A percentile compares a stretch with the other conserved stretches of the same genome.
These are phyloP conservation scores for Potamarius usumacintae DNA, from an alignment of 2,113 vertebrate species.

Conservation along the genomic window DNA sequence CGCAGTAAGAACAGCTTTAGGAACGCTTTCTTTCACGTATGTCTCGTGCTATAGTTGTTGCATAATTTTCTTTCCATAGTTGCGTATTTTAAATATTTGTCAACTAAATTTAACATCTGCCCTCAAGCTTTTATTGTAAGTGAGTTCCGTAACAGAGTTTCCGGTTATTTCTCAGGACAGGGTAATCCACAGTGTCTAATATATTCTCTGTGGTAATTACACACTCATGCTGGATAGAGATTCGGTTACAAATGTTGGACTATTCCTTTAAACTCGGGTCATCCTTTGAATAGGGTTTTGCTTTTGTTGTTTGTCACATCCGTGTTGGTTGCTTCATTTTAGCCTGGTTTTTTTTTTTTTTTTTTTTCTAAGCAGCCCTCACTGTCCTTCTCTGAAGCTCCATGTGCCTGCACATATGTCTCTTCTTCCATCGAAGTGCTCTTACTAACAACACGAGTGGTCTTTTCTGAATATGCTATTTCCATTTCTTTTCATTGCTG, in stretches of 20 bases:
- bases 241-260: not conserved
- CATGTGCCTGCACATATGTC: not conserved
- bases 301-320: slow-evolving; percentile 17
- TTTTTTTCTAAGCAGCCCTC: not conserved
- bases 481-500: slow-evolving; percentile 43
- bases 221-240: not conserved
- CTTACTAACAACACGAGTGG: not conserved
- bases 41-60: not conserved
- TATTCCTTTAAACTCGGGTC: not conserved
- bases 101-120: not conserved
- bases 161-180: not conserved
- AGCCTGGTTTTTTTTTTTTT: not conserved
- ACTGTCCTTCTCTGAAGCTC: slow-evolving; percentile 3
- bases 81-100: not conserved
- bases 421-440: not conserved
- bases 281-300: not conserved
- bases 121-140: not conserved
- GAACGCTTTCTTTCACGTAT: not conserved
- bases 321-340: slow-evolving; percentile 5
- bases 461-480: slow-evolving; percentile 6
- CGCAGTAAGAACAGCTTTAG: not conserved
- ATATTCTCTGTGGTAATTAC: not conserved
- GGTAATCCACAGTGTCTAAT: not conserved
- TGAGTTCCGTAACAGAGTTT: not conserved
- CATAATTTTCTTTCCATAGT: not conserved